Percentiles rank a stretch among this genome's conserved stretches.
Conservation (phyloP, 2,113 vertebrate genomes). For the Pteropus alecto region DNA sequence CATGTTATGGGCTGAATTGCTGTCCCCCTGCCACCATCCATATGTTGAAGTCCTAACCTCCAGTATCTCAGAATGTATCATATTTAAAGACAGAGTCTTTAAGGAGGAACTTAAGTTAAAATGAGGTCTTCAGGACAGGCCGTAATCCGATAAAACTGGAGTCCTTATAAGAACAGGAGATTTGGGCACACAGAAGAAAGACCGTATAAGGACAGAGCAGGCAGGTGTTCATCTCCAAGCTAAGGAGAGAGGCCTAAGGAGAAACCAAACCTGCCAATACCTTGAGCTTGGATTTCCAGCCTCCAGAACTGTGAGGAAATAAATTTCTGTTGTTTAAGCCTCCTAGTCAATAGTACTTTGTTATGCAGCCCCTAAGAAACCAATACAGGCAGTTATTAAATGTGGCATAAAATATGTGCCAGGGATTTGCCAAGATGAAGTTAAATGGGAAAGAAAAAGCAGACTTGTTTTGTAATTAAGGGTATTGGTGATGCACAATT, state of each 20-base stretch:
- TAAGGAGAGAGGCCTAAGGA: not conserved
- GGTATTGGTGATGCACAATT: not conserved
- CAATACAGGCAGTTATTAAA: not conserved
- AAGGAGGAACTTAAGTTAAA: not conserved
- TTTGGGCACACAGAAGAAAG: not conserved
- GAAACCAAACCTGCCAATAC: not conserved
- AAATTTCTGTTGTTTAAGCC: not conserved
- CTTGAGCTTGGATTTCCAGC: not conserved
- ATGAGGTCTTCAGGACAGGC: not conserved
- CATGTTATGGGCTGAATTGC: not conserved
- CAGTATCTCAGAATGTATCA: not conserved
- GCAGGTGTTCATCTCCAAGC: not conserved
- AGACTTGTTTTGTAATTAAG: not conserved
- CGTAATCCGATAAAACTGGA: not conserved
- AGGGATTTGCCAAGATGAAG: not conserved
- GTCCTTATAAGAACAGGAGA: not conserved
- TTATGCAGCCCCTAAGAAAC: not conserved
- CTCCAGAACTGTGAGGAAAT: not conserved
- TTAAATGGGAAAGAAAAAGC: not conserved
- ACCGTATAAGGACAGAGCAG: not conserved
- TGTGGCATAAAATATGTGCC: not conserved
- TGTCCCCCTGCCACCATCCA: not conserved
- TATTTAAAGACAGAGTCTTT: not conserved
- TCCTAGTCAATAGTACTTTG: not conserved
- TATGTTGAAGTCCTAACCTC: not conserved